These are phyloP conservation scores for Zaprionus lineosus DNA, from an alignment of 2,888 invertebrate species.

Conservation along the genomic window DNA sequence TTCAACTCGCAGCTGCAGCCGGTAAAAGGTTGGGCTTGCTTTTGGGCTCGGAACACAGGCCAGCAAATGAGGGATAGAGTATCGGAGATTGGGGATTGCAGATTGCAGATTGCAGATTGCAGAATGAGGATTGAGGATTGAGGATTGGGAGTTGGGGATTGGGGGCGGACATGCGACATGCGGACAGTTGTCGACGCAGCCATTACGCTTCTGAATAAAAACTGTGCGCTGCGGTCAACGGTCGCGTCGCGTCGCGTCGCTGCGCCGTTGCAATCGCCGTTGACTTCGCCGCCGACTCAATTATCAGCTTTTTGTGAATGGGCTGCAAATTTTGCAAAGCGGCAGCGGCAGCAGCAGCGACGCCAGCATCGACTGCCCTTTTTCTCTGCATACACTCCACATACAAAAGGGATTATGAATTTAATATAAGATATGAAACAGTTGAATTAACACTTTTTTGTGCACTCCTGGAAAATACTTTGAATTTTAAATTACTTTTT, in stretches of 20 bases:
- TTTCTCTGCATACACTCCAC: slow-evolving; percentile 16
- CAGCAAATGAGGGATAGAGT: not conserved
- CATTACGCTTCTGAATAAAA: slow-evolving; percentile 57
- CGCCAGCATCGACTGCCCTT: slow-evolving; percentile 38
- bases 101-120: no score
- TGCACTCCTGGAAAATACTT: no score
- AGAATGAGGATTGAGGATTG: no score
- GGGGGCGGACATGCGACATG: not conserved
- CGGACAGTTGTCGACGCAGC: slow-evolving; percentile 40
- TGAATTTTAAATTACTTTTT: no score
- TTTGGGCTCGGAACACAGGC: slow-evolving; percentile 6
- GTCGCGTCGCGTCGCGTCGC: slow-evolving; percentile 20
- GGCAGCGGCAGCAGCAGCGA: slow-evolving; percentile 25
- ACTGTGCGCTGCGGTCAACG: slow-evolving; percentile 49
- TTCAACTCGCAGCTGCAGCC: slow-evolving; percentile 54
- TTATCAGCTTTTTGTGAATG: slow-evolving; percentile 73
- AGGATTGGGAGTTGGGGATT: not conserved
- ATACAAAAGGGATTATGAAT: not conserved
- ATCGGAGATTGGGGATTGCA: no score
- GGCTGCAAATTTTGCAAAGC: slow-evolving; percentile 63
- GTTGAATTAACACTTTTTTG: no score
- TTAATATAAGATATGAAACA: not conserved
- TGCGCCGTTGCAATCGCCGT: slow-evolving; percentile 19
- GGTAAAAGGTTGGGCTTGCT: slow-evolving; percentile 8
- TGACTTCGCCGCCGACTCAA: slow-evolving; percentile 57